A percentile compares a stretch with the other conserved stretches of the same genome.
Evolutionary conservation across 1,140 invertebrate species (phyloP).

Genomic region (Pseudomyrmex flavicornis): DNA sequence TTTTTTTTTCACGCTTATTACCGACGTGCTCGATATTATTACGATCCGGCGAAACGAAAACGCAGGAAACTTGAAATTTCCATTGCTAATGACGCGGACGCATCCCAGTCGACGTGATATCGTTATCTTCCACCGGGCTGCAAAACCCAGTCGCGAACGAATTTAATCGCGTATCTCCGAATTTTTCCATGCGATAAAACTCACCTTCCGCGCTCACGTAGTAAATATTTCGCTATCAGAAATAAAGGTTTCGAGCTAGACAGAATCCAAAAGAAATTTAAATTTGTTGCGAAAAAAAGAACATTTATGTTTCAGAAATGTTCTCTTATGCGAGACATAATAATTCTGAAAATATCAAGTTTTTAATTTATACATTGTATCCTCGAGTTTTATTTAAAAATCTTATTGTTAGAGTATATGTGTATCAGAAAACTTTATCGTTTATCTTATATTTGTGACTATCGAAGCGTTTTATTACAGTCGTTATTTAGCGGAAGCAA

Average conservation of each 20-base stretch:
- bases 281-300: slow-evolving; percentile 12
- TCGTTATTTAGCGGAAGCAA: neutral
- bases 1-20: slow-evolving; percentile 17
- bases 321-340: neutral
- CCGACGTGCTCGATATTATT: slow-evolving; percentile 41
- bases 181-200: slow-evolving; percentile 46
- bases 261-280: neutral
- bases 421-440: neutral
- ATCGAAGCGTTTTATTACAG: neutral
- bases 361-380: neutral
- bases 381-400: neutral
- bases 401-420: too few relatives aligned
- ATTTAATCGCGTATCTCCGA: slow-evolving; percentile 52
- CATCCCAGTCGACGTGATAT: slow-evolving; percentile 16
- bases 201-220: neutral
- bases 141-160: slow-evolving; percentile 7
- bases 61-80: slow-evolving; percentile 58
- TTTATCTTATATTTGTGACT: neutral
- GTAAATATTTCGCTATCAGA: slow-evolving; percentile 22
- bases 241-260: slow-evolving; percentile 2
- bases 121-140: slow-evolving; percentile 37
- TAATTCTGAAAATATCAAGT: neutral
- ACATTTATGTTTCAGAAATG: neutral
- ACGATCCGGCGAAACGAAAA: slow-evolving; percentile 10
- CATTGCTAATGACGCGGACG: slow-evolving; percentile 59